Evolutionary conservation across 1,140 invertebrate genomes (phyloP).

Genomic region (Tetranychus cinnabarinus): DNA sequence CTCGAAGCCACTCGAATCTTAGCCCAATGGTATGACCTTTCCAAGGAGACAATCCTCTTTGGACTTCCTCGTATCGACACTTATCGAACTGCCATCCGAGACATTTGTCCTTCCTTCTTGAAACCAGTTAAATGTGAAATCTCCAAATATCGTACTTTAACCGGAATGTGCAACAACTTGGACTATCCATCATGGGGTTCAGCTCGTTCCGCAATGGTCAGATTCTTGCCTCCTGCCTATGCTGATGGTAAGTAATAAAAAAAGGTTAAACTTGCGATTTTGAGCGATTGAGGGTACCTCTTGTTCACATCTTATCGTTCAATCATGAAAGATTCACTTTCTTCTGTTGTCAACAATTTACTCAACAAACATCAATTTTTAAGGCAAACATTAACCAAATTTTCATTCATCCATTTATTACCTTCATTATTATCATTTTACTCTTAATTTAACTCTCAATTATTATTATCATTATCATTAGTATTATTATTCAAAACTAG

Average conservation of each 20-base stretch:
- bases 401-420: too few species aligned
- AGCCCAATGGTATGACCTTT: slow-evolving; percentile 56
- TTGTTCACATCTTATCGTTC: too few species aligned
- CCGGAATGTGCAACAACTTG: slow-evolving; percentile 79
- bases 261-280: too few species aligned
- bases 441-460: too few species aligned
- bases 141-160: slow-evolving; percentile 33
- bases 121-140: slow-evolving; percentile 50
- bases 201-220: slow-evolving; percentile 41
- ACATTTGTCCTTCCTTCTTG: slow-evolving; percentile 64
- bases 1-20: slow-evolving; percentile 59
- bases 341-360: too few species aligned
- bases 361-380: too few species aligned
- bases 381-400: too few species aligned
- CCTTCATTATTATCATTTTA: too few species aligned
- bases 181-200: slow-evolving; percentile 72
- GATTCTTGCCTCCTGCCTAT: slow-evolving; percentile 23
- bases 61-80: slow-evolving; percentile 67
- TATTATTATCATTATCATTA: too few species aligned
- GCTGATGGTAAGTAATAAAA: slow-evolving; percentile 21
- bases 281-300: too few species aligned
- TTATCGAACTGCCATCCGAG: slow-evolving; percentile 56
- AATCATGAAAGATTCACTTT: too few species aligned
- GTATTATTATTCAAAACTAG: too few species aligned
- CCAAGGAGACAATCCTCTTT: slow-evolving; percentile 61